Evolutionary conservation across 1,140 invertebrate species (phyloP), one percentile per base, ranked within the genome.

Genomic region (Pseudachorutes palmiensis): DNA sequence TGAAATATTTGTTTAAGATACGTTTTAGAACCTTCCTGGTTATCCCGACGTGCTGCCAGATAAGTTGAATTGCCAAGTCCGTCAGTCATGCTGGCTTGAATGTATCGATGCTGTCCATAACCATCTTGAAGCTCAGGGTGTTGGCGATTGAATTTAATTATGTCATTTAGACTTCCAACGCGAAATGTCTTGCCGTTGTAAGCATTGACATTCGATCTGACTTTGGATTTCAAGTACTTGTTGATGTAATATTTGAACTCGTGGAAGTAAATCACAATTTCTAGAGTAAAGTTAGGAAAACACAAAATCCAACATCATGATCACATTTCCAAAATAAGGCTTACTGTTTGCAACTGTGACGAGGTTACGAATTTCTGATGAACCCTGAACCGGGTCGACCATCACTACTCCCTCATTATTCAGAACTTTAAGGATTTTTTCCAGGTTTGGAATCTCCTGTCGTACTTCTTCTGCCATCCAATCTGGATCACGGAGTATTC

Each of bases 111-210:
- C 30, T 68, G 67, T 24, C 57, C 57, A 33, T 68, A 68, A 9
- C 9, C 36, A 1, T 51, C 62, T 41, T 63, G 61, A n/a, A 33
- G 31, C 0, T 19, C 41, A 2, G 67, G 67, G 31, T 64, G 5
- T 2, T 68, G 32, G 1, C 57, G 14, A 22, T 68, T 68, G 36
- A 59, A 68, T 24, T 58, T 5, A 1, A 68, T 68, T 0, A 68
- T 58, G 48, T 68, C 67, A 12, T 29, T 31, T 19, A 68, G 24
- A 14, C 29, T 33, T 29, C 24, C 28, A 12, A 62, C 29, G 2
- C 12, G 1, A 5, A 32, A 24, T 1, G n/a, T 2, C 1, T 28
- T 29, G 3, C 45, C 31, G 5, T 66, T 59, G 14, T 45, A 9
- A 19, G 36, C 9, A 45, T 19, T 9, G 9, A 45, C 9, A 19